Conservation (phyloP, 2,797 vertebrate species). For the Gallinago stenura region DNA sequence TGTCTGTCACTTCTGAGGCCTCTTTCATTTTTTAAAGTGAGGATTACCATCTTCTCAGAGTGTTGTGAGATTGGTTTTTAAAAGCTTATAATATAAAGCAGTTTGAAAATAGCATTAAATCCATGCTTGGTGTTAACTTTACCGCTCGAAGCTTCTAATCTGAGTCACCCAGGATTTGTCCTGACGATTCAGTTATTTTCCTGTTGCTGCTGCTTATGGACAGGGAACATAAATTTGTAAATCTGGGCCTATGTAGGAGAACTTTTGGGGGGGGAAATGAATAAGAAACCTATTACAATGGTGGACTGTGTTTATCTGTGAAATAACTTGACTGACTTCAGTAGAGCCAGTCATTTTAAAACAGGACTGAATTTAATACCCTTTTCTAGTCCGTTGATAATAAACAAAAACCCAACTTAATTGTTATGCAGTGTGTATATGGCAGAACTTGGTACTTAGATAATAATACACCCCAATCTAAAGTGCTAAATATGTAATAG, state of each 20-base stretch:
- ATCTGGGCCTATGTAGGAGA: slow-evolving; percentile 59
- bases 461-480: neutral
- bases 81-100: neutral
- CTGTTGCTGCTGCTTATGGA: slow-evolving; percentile 62
- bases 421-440: neutral
- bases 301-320: neutral
- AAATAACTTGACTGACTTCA: neutral
- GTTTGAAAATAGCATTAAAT: slow-evolving; percentile 33
- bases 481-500: neutral
- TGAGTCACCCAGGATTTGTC: slow-evolving; percentile 54
- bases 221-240: slow-evolving; percentile 60
- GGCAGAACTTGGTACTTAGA: neutral
- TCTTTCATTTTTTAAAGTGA: neutral
- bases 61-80: neutral
- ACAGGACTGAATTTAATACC: neutral
- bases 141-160: neutral
- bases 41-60: neutral
- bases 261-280: slow-evolving; percentile 49
- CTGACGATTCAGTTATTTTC: slow-evolving; percentile 65
- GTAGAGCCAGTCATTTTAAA: neutral
- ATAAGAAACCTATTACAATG: slow-evolving; percentile 5
- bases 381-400: neutral
- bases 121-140: neutral
- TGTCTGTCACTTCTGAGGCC: neutral
- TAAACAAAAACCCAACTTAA: too few relatives aligned